Conservation (phyloP, 2,888 invertebrate genomes). For the Conomelus anceps region DNA sequence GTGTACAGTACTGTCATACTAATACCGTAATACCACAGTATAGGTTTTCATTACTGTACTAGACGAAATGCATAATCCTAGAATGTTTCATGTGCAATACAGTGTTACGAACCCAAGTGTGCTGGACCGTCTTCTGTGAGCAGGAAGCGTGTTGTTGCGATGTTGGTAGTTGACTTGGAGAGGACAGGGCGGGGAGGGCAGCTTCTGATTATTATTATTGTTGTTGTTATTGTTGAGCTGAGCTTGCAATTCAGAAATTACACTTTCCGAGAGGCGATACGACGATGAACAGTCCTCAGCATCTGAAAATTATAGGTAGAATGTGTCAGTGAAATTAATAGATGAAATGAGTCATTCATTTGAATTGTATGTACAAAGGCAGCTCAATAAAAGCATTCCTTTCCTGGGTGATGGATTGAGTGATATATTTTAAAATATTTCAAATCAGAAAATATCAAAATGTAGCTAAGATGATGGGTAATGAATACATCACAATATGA, state of each 20-base stretch:
- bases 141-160: conserved; percentile 31
- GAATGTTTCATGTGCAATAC: background rate
- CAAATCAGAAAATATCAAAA: no score
- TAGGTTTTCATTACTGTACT: no score
- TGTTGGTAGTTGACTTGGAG: conserved; percentile 33
- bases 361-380: no score
- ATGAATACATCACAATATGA: no score
- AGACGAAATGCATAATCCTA: background rate
- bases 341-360: no score
- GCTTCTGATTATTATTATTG: conserved; percentile 16
- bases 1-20: no score
- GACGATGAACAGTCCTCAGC: conserved; percentile 32
- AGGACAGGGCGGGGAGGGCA: conserved; percentile 33
- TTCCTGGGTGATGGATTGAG: no score
- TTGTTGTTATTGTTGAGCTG: conserved; percentile 20
- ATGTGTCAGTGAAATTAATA: background rate
- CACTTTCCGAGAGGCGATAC: conserved; percentile 28
- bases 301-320: conserved; percentile 24
- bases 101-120: conserved; percentile 17
- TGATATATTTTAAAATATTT: no score
- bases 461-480: no score
- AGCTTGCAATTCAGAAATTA: conserved; percentile 20
- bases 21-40: no score
- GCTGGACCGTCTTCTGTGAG: conserved; percentile 31
- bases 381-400: no score